Evolutionary conservation across 1,140 invertebrate genomes (phyloP), one percentile per base, ranked within the genome.

Genomic region (Drosophila carrolli): DNA sequence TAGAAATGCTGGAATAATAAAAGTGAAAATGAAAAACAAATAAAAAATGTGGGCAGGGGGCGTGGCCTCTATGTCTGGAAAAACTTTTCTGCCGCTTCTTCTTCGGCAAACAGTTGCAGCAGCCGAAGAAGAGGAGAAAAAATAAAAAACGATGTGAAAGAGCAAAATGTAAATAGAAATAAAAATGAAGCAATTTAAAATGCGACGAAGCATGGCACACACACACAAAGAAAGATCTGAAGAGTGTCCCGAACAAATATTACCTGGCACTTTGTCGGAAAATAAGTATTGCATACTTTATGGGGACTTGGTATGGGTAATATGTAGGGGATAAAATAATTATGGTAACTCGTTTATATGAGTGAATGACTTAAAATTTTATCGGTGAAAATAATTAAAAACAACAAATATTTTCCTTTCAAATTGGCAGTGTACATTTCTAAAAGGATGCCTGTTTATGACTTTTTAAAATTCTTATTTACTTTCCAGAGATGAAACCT

Each of bases 131-230:
- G 41, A 19, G 32, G 38, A 38, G 23, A 7, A n/a, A 23, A 11
- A 40, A 48, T 4, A 37, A 14, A 37, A 35, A 72, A 37, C 46
- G 54, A 47, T 59, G 47, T 14, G 70, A 86, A 72, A 78, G 74
- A 71, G 75, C 67, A 81, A 78, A 78, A 81, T 84, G 85, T 89
- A 89, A 89, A 88, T 89, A 89, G 85, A 89, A 89, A 82, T 88
- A 84, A 89, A 89, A 89, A 89, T 65, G 77, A 78, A 81, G 84
- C 84, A 89, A 89, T 89, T 89, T 89, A 89, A 89, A 89, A 90
- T 88, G 84, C 84, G 80, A 84, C 84, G 61, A 89, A 89, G 84
- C 84, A 62, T 84, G 65, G 32, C 65, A 63, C 40, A 61, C 66
- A 86, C 77, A 80, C 48, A 65, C 51, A 65, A 29, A 14, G 37